phyloP scores from a whole-genome alignment of 2,797 vertebrate genomes.

The Pogonophryne albipinna region DNA sequence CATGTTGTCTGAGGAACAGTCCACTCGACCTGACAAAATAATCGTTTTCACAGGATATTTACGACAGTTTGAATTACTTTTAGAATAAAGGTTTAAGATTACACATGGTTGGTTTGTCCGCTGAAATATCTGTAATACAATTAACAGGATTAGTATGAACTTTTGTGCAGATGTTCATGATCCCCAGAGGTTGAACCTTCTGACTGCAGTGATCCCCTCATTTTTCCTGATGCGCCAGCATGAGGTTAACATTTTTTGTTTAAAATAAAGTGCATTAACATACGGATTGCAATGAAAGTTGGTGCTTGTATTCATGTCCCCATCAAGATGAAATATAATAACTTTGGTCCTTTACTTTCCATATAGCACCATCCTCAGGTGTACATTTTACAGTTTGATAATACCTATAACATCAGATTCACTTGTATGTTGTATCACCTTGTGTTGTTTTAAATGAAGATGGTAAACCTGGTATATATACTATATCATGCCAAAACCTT shows the following conservation, averaged over 20 bases:
- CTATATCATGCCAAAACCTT: not conserved
- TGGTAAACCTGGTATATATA: not conserved
- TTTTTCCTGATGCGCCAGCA: too few species aligned
- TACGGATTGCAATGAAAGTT: not conserved
- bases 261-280: not conserved
- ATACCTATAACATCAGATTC: not conserved
- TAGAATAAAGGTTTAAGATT: not conserved
- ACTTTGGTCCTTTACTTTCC: too few species aligned
- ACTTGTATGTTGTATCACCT: not conserved
- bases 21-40: constrained; percentile 75
- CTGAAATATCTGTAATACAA: not conserved
- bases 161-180: not conserved
- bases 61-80: not conserved
- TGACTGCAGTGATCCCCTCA: too few species aligned
- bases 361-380: too few species aligned
- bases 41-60: not conserved
- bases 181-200: not conserved
- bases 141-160: not conserved
- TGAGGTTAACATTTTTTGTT: constrained; percentile 1
- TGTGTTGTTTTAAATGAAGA: not conserved
- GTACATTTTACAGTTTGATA: too few species aligned
- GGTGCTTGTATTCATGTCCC: not conserved
- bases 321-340: not conserved
- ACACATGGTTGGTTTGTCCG: not conserved
- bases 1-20: constrained; percentile 89